Base-by-base conservation (phyloP, 92 coral and sea anemone genomes). In the Zoanthus solanderi region DNA sequence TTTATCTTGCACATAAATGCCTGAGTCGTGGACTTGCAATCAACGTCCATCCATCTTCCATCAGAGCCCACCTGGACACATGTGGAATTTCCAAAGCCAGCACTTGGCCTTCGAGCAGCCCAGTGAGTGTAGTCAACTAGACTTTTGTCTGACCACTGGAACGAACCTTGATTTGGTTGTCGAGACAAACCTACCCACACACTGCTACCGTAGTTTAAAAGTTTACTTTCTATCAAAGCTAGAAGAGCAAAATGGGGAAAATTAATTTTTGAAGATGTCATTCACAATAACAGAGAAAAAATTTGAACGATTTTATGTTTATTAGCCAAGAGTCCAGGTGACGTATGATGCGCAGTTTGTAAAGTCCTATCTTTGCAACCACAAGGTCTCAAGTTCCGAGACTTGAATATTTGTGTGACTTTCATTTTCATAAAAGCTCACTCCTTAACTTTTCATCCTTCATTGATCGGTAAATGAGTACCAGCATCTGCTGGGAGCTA, bases 151-250 rank as follows among this genome's bases (percentile, higher is more conserved):
- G 90, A 86, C 96, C 98, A 97, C 23, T 60, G 75, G 85, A 97
- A 94, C 15, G 84, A 87, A 0, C 68, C 57, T 15, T 94, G 72
- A 76, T 86, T 88, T 57, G 92, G 60, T 47, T 87, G 90, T 56
- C 94, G 92, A 3, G 71, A 46, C 76, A 95, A 68, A 53, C 99
- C 99, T 71, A 91, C 85, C 99, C 99, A 97, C 66, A 97, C 92
- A 68, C 92, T 91, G 34, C 95, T 97, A 57, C 78, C 56, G 63
- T 79, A 88, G 79, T 92, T 89, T 78, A 92, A 74, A 87, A 97
- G 85, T 68, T 87, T 85, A 28, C 90, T 78, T 13, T 94, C 84
- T 66, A 95, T 71, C 72, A 80, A 90, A 3, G 98, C 99, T 97
- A 92, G 46, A 44, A n/a, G 37, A 8, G 83, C 18, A 16, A 78